A percentile compares a stretch with the other conserved stretches of the same genome.
These are phyloP conservation scores for Nyctibius grandis DNA, from an alignment of 2,797 vertebrate genomes.

Conservation along the genomic window DNA sequence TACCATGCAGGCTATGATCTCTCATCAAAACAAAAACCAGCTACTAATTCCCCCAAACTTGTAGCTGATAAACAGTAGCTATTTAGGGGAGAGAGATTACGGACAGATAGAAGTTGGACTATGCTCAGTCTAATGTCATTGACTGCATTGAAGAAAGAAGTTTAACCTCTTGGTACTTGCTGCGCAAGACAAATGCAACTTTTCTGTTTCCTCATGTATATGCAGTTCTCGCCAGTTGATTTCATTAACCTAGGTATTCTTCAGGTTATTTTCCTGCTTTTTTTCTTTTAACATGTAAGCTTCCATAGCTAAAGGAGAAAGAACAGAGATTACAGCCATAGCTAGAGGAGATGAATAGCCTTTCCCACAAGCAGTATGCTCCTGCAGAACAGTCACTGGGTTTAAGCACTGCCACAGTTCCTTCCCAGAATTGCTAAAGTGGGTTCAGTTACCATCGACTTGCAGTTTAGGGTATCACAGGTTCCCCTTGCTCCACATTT, in stretches of 20 bases:
- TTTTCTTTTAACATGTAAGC: neutral
- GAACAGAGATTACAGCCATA: neutral
- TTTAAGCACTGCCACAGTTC: neutral
- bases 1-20: neutral
- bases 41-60: neutral
- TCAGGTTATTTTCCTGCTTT: neutral
- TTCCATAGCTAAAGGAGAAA: neutral
- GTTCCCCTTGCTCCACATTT: accelerated
- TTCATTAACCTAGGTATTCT: neutral
- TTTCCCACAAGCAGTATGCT: neutral
- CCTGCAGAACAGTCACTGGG: neutral
- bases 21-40: neutral
- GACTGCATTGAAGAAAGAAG: neutral
- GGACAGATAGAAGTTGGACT: neutral
- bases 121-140: neutral
- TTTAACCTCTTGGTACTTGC: neutral
- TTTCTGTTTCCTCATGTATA: neutral
- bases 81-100: neutral
- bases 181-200: neutral
- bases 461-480: neutral
- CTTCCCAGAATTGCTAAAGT: neutral
- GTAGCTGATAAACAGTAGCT: neutral
- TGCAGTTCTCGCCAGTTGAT: neutral
- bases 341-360: neutral
- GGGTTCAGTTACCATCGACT: neutral